Percentiles rank a stretch among this genome's conserved stretches.
Evolutionary conservation across 2,113 vertebrate genomes (phyloP).

Genomic region (Istiophorus platypterus): DNA sequence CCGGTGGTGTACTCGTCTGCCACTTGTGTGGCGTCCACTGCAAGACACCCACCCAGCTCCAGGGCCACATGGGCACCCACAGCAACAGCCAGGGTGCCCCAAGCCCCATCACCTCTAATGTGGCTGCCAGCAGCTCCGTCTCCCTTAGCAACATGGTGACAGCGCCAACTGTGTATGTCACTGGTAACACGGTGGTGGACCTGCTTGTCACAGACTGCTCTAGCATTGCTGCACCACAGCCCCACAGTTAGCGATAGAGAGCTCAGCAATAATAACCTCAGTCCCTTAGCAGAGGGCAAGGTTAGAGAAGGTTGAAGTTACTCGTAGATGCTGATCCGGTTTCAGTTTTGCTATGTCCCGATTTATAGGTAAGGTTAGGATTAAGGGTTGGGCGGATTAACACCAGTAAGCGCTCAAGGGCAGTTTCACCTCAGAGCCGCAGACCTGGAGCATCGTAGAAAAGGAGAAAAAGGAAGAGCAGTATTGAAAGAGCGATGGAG

Average conservation of each 20-base stretch:
- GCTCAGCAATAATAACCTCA: slow-evolving; percentile 55
- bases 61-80: slow-evolving; percentile 92
- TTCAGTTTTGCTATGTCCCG: slow-evolving; percentile 51
- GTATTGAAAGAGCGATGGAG: slow-evolving; percentile 10
- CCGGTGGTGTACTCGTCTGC: slow-evolving; percentile 90
- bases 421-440: slow-evolving; percentile 43
- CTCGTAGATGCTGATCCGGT: slow-evolving; percentile 58
- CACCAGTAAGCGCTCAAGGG: slow-evolving; percentile 26
- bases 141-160: slow-evolving; percentile 83
- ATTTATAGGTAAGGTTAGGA: slow-evolving; percentile 46
- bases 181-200: slow-evolving; percentile 82
- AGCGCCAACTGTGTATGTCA: slow-evolving; percentile 80
- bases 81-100: slow-evolving; percentile 69
- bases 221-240: slow-evolving; percentile 82
- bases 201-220: slow-evolving; percentile 87
- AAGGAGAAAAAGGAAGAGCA: slow-evolving; percentile 25
- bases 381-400: slow-evolving; percentile 41
- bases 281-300: slow-evolving; percentile 53
- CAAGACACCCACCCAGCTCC: slow-evolving; percentile 94
- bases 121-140: slow-evolving; percentile 76
- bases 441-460: slow-evolving; percentile 32
- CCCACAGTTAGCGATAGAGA: slow-evolving; percentile 83
- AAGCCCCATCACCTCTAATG: slow-evolving; percentile 69
- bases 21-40: slow-evolving; percentile 93
- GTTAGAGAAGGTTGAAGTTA: slow-evolving; percentile 56